A percentile compares a stretch with the other conserved stretches of the same genome.
phyloP scores from a whole-genome alignment of 2,113 vertebrate species.

The Stomatorhinus ivindoensis region DNA sequence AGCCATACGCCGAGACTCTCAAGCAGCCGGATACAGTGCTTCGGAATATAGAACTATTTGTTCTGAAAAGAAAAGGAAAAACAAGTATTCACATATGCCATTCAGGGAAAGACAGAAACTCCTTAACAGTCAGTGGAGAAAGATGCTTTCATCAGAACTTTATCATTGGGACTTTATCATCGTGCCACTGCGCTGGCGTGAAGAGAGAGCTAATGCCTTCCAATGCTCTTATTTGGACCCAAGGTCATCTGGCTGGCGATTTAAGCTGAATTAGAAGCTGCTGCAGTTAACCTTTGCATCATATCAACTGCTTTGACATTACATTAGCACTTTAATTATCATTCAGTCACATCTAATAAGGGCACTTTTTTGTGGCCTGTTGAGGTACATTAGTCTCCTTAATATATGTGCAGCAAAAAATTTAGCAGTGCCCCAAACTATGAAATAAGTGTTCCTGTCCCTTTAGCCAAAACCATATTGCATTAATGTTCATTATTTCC shows the following conservation, averaged over 20 bases:
- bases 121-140: constrained; percentile 7
- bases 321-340: constrained; percentile 58
- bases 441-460: constrained; percentile 20
- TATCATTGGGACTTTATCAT: constrained; percentile 6
- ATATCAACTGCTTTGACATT: constrained; percentile 44
- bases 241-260: constrained; percentile 55
- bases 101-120: not conserved
- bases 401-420: constrained; percentile 42
- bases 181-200: constrained; percentile 20
- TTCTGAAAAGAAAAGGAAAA: not conserved
- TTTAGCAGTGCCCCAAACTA: constrained; percentile 33
- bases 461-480: constrained; percentile 35
- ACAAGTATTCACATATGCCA: not conserved
- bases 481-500: constrained; percentile 23
- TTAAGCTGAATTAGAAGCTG: constrained; percentile 59
- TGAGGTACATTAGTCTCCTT: constrained; percentile 39
- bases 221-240: constrained; percentile 45
- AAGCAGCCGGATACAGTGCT: not conserved
- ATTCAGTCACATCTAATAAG: constrained; percentile 60
- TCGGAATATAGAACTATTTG: not conserved
- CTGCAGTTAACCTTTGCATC: constrained; percentile 51
- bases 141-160: not conserved
- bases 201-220: constrained; percentile 33
- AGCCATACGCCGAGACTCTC: not conserved
- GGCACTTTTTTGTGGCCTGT: constrained; percentile 34